Percentiles rank a stretch among this genome's conserved stretches.
phyloP scores from a whole-genome alignment of 2,888 invertebrate species.

The Trachelus iudaicus region DNA sequence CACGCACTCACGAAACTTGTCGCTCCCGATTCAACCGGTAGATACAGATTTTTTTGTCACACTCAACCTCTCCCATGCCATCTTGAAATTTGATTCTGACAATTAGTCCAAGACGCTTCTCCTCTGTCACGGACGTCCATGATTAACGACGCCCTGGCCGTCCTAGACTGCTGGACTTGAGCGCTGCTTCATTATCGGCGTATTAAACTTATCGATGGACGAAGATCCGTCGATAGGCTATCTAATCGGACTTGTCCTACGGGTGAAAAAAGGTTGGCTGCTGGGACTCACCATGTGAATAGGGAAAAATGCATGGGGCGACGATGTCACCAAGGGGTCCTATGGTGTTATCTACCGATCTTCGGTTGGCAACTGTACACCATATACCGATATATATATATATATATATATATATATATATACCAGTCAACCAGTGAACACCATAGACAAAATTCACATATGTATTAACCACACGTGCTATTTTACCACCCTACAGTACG shows the following conservation, averaged over 20 bases:
- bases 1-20: neutral
- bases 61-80: neutral
- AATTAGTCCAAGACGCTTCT: neutral
- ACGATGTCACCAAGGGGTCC: neutral
- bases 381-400: neutral
- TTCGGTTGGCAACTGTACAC: neutral
- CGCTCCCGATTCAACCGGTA: neutral
- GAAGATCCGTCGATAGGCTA: conserved; percentile 24
- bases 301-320: neutral
- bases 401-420: too few species aligned
- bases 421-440: neutral
- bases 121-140: neutral
- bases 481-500: neutral
- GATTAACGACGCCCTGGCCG: neutral
- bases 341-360: neutral
- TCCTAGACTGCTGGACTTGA: neutral
- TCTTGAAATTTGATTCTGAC: neutral
- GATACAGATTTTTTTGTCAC: neutral
- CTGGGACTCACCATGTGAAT: neutral
- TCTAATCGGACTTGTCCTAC: conserved; percentile 16
- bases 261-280: neutral
- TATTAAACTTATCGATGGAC: conserved; percentile 35
- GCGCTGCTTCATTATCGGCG: conserved; percentile 38
- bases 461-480: neutral
- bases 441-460: neutral